Evolutionary conservation across 2,113 vertebrate species (phyloP), one percentile per base, ranked within the genome.

Genomic region (Engystomops pustulosus): DNA sequence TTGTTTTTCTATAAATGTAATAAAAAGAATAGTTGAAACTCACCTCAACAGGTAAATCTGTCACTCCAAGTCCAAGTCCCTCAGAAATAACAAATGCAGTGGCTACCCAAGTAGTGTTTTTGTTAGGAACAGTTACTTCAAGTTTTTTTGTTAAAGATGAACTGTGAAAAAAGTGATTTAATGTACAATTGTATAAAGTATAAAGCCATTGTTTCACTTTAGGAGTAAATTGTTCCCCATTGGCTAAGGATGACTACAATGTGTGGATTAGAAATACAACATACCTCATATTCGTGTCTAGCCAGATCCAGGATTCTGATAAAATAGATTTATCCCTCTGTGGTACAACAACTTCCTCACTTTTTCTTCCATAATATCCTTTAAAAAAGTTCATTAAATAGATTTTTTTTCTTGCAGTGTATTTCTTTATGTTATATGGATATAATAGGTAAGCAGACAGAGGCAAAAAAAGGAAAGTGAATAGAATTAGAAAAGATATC

Each of bases 301-400:
- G 49, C 94, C 94, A 95, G 8, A 94, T 86, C 93, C 93, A 94
- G 7, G 93, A 94, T 86, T 95, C 92, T 12, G 91, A 91, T 51
- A 93, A 93, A 84, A 88, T 25, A 12, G 18, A 45, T 3, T 88
- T 74, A 18, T 6, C 4, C 8, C 15, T 25, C 18, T 18, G 17
- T 34, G n/a, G 38, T 2, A 8, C 18, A 25, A 5, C 1, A 10
- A 15, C 32, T 53, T 23, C 30, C n/a, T 30, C 44, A 10, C 7
- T 1, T 6, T 0, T 23, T 34, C 6, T 49, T 4, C 0, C 1
- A 14, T 36, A 9, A 20, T 0, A 51, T 1, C 27, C 68, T n/a
- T n/a, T 71, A 71, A 36, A 71, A 6, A 44, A 71, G 15, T 23
- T 23, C n/a, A n/a, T n/a, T n/a, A n/a, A n/a, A n/a, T n/a, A n/a